Evolutionary conservation across 64 coral and sea anemone species (phyloP), one percentile per base, ranked within the genome.

Genomic region (Actinia tenebrosa): DNA sequence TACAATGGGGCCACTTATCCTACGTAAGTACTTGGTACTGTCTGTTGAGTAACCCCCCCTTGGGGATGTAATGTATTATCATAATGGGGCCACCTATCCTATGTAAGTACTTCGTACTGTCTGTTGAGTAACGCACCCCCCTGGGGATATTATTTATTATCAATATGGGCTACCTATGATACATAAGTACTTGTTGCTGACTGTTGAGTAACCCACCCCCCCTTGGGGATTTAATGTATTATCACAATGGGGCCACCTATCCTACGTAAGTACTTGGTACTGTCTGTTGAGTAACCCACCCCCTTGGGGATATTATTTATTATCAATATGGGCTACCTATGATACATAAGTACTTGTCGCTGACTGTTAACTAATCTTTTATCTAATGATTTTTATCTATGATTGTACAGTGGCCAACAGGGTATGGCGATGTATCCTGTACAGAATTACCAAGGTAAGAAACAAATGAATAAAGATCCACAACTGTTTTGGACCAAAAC

Each of bases 371-470:
- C 63, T 66, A 66, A 22, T 5, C 47, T 8, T 50, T 50, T 8
- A 50, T 50, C 47, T 3, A 1, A 50, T 50, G 47, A 14, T 44
- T 46, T 44, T 16, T 44, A 17, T 79, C 0, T 44, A 44, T 81
- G 45, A 20, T 53, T 53, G 1, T 53, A 3, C 45, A 81, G 79
- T 18, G 79, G 79, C 18, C 79, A 81, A 81, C 69, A 75, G 11
- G 79, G 79, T 22, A 81, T 81, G 79, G 79, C 79, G 7, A 81
- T 81, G 79, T 81, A 81, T 50, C 79, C 79, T 2, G 79, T 81
- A 53, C 79, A 81, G 45, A 81, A 81, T 81, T 81, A 81, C 27
- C 1, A 44, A 81, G 79, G 79, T 81, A 81, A 42, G 27, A 9
- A 25, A 37, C 66, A 64, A 25, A 23, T 27, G 9, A 71, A 26